Evolutionary conservation across 2,888 invertebrate genomes (phyloP).

Genomic region (Morinoia aosen): DNA sequence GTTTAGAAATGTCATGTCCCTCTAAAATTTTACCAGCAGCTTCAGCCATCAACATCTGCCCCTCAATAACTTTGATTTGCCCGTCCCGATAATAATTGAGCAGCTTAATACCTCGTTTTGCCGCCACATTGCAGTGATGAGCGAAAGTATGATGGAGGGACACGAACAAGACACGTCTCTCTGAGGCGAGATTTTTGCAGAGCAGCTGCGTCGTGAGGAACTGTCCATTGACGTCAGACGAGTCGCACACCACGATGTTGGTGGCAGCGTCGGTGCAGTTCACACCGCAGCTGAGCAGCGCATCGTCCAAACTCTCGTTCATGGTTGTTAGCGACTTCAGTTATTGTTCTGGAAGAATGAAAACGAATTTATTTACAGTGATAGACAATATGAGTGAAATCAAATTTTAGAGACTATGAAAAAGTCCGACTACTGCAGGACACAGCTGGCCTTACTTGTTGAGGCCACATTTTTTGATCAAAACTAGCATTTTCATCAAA

Average conservation of each 20-base stretch:
- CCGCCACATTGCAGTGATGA: conserved; percentile 63
- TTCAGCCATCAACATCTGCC: conserved; percentile 55
- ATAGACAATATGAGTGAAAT: no score
- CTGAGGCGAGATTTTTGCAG: conserved; percentile 10
- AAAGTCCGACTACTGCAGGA: no score
- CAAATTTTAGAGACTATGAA: no score
- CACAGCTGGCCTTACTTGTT: no score
- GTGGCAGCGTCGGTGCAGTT: no score
- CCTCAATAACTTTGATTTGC: conserved; percentile 60
- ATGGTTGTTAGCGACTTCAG: neutral
- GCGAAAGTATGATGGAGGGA: conserved; percentile 62
- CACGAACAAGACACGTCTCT: conserved; percentile 57
- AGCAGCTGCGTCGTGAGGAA: conserved; percentile 20
- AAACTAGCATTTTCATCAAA: no score
- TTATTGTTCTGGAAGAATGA: neutral
- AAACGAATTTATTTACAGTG: no score
- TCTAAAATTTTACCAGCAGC: conserved; percentile 52
- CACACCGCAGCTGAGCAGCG: neutral
- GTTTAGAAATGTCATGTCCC: conserved; percentile 40
- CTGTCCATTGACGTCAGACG: neutral
- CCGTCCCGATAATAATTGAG: conserved; percentile 53
- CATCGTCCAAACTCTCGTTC: neutral
- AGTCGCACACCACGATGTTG: neutral
- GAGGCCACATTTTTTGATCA: no score
- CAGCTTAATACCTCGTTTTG: conserved; percentile 61